Evolutionary conservation across 2,113 vertebrate species (phyloP), one percentile per base, ranked within the genome.

Genomic region (Rhodinocichla rosea): DNA sequence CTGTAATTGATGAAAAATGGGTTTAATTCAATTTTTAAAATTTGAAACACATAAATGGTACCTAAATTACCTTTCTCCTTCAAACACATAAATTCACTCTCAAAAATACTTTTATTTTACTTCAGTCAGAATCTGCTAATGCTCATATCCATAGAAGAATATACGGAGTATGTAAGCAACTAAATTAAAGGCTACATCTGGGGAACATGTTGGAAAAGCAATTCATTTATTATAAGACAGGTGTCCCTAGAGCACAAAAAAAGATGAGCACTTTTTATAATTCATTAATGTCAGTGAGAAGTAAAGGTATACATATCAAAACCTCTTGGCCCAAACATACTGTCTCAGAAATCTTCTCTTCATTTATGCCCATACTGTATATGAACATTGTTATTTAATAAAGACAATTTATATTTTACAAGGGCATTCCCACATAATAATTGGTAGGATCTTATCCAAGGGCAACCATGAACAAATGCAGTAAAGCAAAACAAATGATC

Each of bases 1-100:
- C 99, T 99, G 75, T n/a, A 98, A 97, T 53, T 97, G 42, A 98
- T 44, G 44, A 57, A 92, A 93, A 94, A 95, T 28, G 22, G 77
- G 11, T 87, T 94, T 53, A 75, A 79, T 73, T 96, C 27, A n/a
- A 26, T 45, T 57, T 35, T 75, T 35, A 19, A 56, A 56, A 24
- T 70, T 47, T 86, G 39, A 78, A 87, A 70, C 56, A 59, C 32
- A 44, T 33, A 27, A 68, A 52, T 7, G 11, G 74, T 60, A 11
- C 24, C 40, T 84, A 69, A 90, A 89, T 69, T 69, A 95, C 23
- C 23, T 9, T 52, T 95, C 80, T 89, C 84, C 65, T 95, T 88
- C 62, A 96, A 92, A 95, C 68, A 90, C 53, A 75, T 27, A 70
- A 64, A 91, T 60, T 91, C 83, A 70, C 90, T 67, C 62, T 52